Percentiles rank a stretch among this genome's conserved stretches.
Conservation (phyloP, 2,797 vertebrate genomes). For the Merluccius polli region DNA sequence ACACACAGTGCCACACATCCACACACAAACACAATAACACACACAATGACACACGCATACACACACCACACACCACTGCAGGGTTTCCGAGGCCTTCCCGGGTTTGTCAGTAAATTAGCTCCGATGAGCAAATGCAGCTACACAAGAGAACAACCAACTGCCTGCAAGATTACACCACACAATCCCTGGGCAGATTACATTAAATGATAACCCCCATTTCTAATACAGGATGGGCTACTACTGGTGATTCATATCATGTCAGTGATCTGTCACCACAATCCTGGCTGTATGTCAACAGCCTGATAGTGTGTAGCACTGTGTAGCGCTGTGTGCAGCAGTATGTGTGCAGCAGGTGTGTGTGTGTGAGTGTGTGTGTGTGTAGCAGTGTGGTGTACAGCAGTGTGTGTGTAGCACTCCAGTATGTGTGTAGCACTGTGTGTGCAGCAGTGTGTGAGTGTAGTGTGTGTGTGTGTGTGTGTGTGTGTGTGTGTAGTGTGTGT, state of each 20-base stretch:
- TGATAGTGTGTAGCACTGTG: background rate
- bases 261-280: background rate
- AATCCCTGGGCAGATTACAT: background rate
- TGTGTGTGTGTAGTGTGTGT: background rate
- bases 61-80: conserved; percentile 7
- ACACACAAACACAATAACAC: background rate
- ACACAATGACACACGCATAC: conserved; percentile 12
- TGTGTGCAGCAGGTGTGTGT: too few species aligned
- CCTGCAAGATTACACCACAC: background rate
- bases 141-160: background rate
- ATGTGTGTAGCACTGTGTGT: too few species aligned
- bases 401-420: too few species aligned
- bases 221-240: background rate
- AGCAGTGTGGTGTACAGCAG: too few species aligned
- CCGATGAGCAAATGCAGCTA: conserved; percentile 4
- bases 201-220: background rate
- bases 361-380: too few species aligned
- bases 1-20: background rate
- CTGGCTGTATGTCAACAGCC: background rate
- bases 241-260: background rate
- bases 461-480: background rate
- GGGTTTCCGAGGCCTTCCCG: conserved; percentile 22
- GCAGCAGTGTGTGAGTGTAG: background rate
- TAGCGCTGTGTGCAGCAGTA: too few species aligned
- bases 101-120: conserved; percentile 27